phyloP scores from a whole-genome alignment of 2,797 vertebrate genomes.

The Xenops minutus region DNA sequence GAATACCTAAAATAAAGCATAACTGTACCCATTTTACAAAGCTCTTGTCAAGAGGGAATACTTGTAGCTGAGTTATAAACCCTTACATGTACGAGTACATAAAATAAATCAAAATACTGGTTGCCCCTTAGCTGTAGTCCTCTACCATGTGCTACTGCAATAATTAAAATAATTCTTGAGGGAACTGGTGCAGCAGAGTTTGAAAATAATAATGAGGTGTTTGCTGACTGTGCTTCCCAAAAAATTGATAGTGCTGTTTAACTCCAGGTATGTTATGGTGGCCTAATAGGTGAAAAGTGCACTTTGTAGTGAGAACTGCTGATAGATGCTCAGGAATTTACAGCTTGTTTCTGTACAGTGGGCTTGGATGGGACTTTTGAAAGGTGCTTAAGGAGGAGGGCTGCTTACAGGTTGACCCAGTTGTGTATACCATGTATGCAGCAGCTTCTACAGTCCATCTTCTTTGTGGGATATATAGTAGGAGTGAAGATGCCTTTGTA shows the following conservation, averaged over 20 bases:
- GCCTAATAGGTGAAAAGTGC: neutral
- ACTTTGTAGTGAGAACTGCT: neutral
- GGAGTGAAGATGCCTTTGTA: neutral
- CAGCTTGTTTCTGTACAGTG: neutral
- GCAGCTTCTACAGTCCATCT: neutral
- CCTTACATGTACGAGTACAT: neutral
- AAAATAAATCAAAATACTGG: neutral
- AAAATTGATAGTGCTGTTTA: neutral
- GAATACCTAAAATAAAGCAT: neutral
- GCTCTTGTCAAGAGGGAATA: neutral
- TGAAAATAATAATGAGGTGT: neutral
- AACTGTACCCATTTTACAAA: neutral
- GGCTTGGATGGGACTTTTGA: neutral
- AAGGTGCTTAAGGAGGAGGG: neutral
- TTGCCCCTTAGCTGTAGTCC: neutral
- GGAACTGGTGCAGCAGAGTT: neutral
- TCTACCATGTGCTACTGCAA: neutral
- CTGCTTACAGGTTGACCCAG: neutral
- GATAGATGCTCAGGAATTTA: neutral
- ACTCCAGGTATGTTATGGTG: neutral
- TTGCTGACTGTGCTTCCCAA: slow-evolving; percentile 1
- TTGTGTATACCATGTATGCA: neutral
- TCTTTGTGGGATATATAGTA: neutral
- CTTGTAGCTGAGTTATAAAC: neutral
- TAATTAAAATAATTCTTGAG: neutral